Conservation (phyloP, 2,888 invertebrate genomes). For the Hypomecis atomaria region DNA sequence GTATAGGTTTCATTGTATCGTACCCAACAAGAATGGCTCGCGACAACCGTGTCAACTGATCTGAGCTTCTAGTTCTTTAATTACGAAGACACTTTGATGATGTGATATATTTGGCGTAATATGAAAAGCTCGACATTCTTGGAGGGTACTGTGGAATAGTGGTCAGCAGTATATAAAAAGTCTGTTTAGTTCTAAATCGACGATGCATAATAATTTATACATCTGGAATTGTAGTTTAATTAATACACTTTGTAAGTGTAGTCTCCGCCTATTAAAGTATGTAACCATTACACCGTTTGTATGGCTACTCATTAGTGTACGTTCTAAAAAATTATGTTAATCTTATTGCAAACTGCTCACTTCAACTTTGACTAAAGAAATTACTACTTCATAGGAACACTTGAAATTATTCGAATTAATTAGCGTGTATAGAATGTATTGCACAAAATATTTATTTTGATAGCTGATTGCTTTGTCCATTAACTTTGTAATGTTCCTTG, state of each 20-base stretch:
- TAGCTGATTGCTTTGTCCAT: slow-evolving; percentile 49
- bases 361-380: slow-evolving; percentile 43
- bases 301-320: slow-evolving; percentile 81
- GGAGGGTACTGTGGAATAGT: slow-evolving; percentile 22
- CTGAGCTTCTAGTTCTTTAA: not conserved
- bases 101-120: too few species aligned
- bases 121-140: not conserved
- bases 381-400: slow-evolving; percentile 35
- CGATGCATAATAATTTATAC: slow-evolving; percentile 82
- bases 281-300: slow-evolving; percentile 78
- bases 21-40: slow-evolving; percentile 15
- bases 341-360: slow-evolving; percentile 65
- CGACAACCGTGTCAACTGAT: not conserved
- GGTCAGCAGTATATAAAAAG: slow-evolving; percentile 59
- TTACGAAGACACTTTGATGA: too few species aligned
- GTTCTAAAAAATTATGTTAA: slow-evolving; percentile 74
- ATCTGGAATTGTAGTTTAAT: slow-evolving; percentile 82
- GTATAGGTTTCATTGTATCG: slow-evolving; percentile 53
- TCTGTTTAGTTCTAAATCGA: slow-evolving; percentile 76
- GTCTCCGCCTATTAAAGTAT: slow-evolving; percentile 83
- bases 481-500: slow-evolving; percentile 48
- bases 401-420: slow-evolving; percentile 29
- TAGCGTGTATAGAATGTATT: slow-evolving; percentile 37
- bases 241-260: slow-evolving; percentile 82
- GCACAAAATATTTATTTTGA: slow-evolving; percentile 45